These are phyloP conservation scores for Pteronura brasiliensis DNA, from an alignment of 2,113 vertebrate species.

Conservation along the genomic window DNA sequence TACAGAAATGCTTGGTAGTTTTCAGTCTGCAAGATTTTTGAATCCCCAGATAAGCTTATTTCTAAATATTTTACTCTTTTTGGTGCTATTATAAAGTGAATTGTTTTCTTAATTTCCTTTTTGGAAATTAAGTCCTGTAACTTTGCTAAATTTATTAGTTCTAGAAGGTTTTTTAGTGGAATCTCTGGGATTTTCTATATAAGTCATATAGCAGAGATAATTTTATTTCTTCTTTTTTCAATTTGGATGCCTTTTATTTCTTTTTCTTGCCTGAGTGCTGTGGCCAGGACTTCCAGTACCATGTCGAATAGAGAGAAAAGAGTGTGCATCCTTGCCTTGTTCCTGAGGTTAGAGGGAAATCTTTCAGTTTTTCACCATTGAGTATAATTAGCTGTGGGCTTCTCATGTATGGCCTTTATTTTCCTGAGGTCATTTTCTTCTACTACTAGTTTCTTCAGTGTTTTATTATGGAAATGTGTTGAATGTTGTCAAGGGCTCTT, in stretches of 20 bases:
- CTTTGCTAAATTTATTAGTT: not conserved
- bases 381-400: not conserved
- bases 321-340: not conserved
- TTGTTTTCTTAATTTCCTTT: not conserved
- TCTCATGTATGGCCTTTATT: not conserved
- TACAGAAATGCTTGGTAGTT: not conserved
- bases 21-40: not conserved
- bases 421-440: not conserved
- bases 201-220: not conserved
- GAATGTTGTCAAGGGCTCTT: not conserved
- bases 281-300: not conserved
- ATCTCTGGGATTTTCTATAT: not conserved
- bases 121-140: not conserved
- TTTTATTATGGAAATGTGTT: not conserved
- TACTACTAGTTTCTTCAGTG: not conserved
- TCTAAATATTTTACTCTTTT: not conserved
- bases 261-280: not conserved
- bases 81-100: not conserved
- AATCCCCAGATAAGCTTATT: not conserved
- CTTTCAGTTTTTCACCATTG: not conserved
- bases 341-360: not conserved
- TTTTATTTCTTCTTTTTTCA: not conserved
- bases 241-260: not conserved
- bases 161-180: not conserved
- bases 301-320: not conserved